These are phyloP conservation scores for Passer montanus DNA, from an alignment of 2,113 vertebrate genomes.

Conservation along the genomic window DNA sequence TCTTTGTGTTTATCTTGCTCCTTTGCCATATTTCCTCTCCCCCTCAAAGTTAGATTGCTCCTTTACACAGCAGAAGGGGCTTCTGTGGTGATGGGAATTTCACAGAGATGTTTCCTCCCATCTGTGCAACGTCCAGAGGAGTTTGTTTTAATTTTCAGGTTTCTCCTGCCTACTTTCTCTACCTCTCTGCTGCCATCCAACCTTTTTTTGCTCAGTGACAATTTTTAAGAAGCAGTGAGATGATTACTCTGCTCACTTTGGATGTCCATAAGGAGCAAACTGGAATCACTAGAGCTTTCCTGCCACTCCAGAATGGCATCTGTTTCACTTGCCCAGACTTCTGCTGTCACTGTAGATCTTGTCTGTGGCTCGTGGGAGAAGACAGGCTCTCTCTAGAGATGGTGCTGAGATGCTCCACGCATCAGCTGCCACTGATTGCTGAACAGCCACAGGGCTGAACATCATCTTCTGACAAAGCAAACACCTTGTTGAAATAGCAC, in stretches of 20 bases:
- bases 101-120: neutral
- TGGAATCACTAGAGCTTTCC: neutral
- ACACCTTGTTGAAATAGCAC: neutral
- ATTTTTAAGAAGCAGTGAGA: neutral
- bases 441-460: conserved; percentile 8
- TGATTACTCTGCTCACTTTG: neutral
- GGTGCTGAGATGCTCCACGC: neutral
- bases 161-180: neutral
- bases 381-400: neutral
- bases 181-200: neutral
- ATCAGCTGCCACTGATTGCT: conserved; percentile 27
- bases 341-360: conserved; percentile 41
- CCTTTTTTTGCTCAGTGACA: neutral
- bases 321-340: neutral
- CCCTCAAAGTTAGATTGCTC: neutral
- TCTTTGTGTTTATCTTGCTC: neutral
- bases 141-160: conserved; percentile 8
- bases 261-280: neutral
- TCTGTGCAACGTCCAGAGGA: neutral
- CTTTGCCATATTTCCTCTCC: neutral
- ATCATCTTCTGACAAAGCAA: conserved; percentile 37
- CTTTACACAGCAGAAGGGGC: neutral
- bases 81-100: neutral
- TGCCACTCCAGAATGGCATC: conserved; percentile 7
- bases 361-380: neutral